Evolutionary conservation across 2,888 invertebrate genomes (phyloP), one percentile per base, ranked within the genome.

Genomic region (Prostheceraeus crozeri): DNA sequence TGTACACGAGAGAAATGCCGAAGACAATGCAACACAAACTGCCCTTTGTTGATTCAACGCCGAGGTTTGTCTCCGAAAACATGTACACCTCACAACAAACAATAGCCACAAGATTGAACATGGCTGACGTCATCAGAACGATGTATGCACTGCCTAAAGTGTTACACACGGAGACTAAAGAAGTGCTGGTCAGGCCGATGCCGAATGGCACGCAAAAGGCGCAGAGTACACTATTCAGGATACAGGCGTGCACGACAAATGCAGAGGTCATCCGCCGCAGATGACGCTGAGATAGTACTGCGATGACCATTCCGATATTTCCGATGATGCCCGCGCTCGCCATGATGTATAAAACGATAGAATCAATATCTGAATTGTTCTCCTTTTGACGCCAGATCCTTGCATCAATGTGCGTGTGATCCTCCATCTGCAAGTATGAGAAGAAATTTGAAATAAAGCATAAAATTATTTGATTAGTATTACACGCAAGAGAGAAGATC

Each of bases 51-150:
- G n/a, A n/a, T n/a, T n/a, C n/a, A 14, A 48, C 27, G 27, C 46
- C 14, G 16, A 16, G 23, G 6, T 35, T 30, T 25, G 19, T 14
- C 14, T 61, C 59, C 27, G 46, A 40, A 40, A 61, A 61, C 16
- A 51, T 61, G 62, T 62, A 62, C 4, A 62, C 76, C 64, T 76
- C 76, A 3, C 74, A 71, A 58, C 74, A 74, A 16, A 74, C 70
- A 71, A 75, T 75, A n/a, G 75, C 74, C 10, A 76, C 70, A 66
- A 75, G 70, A 64, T 76, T 76, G 66, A 75, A 74, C 25, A 72
- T 70, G 11, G 72, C 72, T n/a, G 72, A 71, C 2, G 75, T 75
- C 19, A 74, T 69, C 3, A 74, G 66, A 51, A 75, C 69, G 56
- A 75, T 72, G 65, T 71, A 75, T 21, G 69, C 67, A 2, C 72